These are phyloP conservation scores for Catocala fraxini DNA, from an alignment of 2,888 invertebrate genomes.

Conservation along the genomic window DNA sequence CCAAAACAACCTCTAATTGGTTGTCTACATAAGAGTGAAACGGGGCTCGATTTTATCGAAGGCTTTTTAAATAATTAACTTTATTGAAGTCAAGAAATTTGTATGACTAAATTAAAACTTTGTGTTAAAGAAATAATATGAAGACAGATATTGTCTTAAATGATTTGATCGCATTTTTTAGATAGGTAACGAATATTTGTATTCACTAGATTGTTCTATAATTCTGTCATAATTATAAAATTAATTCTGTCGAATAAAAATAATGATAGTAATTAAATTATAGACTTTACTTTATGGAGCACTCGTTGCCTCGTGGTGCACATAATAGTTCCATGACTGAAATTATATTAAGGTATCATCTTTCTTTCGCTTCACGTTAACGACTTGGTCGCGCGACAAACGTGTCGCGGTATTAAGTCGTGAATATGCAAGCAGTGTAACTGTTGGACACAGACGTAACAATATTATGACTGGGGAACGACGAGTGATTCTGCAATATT, in stretches of 20 bases:
- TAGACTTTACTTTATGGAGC: conserved; percentile 36
- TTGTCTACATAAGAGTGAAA: too few species aligned
- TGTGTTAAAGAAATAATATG: too few species aligned
- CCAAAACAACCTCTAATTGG: too few species aligned
- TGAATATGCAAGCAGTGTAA: conserved; percentile 21
- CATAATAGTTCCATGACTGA: conserved; percentile 60
- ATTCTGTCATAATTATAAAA: neutral
- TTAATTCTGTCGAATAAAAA: neutral
- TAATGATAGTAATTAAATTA: conserved; percentile 44
- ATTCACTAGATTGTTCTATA: neutral
- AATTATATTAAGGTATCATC: conserved; percentile 57
- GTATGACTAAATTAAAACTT: too few species aligned
- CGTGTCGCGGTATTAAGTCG: conserved; percentile 7
- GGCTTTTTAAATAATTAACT: too few species aligned
- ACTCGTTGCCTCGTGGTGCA: conserved; percentile 56
- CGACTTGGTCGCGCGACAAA: conserved; percentile 11
- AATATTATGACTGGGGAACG: conserved; percentile 50
- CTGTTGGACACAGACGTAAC: conserved; percentile 55
- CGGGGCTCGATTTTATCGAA: too few species aligned
- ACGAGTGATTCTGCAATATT: conserved; percentile 23
- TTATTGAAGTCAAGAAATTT: too few species aligned
- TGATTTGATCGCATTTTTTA: too few species aligned
- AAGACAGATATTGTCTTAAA: too few species aligned
- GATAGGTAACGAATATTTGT: neutral
- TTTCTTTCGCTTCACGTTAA: conserved; percentile 21